Conservation (phyloP, 1,140 invertebrate genomes). For the Plodia interpunctella region DNA sequence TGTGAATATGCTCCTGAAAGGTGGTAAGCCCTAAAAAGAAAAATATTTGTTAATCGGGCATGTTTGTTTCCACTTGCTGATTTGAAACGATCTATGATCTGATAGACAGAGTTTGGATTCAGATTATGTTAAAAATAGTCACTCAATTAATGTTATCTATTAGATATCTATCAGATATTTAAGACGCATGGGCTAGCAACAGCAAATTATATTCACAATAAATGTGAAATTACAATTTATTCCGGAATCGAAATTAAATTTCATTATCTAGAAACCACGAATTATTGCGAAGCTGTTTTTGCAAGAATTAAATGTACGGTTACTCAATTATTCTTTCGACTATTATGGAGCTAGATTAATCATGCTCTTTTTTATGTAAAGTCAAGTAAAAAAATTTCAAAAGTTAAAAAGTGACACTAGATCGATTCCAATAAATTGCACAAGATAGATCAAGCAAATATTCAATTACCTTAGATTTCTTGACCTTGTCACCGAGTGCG, state of each 20-base stretch:
- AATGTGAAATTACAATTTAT: too few species aligned
- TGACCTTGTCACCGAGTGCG: slow-evolving; percentile 61
- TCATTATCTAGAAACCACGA: slow-evolving; percentile 1
- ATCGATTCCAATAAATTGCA: slow-evolving; percentile 13
- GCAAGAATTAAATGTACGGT: background rate
- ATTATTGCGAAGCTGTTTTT: background rate
- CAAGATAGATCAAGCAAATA: slow-evolving; percentile 21
- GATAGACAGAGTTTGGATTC: background rate
- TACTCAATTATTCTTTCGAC: background rate
- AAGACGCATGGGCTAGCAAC: too few species aligned
- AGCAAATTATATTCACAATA: too few species aligned
- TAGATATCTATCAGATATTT: background rate
- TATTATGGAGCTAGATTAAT: background rate
- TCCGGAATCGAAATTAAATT: too few species aligned
- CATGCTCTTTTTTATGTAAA: background rate
- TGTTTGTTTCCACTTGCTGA: too few species aligned
- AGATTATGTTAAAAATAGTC: background rate
- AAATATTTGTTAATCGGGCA: background rate
- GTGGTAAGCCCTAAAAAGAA: slow-evolving; percentile 73
- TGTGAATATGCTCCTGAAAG: slow-evolving; percentile 78
- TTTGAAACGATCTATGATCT: too few species aligned
- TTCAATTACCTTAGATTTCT: slow-evolving; percentile 55
- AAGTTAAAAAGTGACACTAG: background rate
- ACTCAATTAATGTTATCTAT: background rate
- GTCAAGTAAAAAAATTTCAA: background rate